A percentile compares a stretch with the other conserved stretches of the same genome.
These are phyloP conservation scores for Chiridota heheva DNA, from an alignment of 35 echinoderm and acorn worm species.

Conservation along the genomic window DNA sequence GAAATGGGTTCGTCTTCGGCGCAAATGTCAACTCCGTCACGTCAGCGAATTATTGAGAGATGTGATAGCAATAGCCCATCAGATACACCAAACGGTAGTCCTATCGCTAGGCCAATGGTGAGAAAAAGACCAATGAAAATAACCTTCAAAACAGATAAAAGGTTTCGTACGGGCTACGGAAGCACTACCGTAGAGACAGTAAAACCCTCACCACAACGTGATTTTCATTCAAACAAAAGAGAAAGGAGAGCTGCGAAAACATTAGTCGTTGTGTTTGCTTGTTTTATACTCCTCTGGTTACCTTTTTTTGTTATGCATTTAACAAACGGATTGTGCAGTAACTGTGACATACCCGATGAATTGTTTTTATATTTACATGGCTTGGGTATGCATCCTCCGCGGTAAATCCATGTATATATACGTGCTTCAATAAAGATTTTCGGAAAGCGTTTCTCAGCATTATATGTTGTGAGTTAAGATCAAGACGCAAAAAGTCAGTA, in stretches of 20 bases:
- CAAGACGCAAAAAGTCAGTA: slow-evolving; percentile 20
- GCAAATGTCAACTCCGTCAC: slow-evolving; percentile 13
- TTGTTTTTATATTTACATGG: slow-evolving; percentile 94
- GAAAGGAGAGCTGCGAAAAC: slow-evolving; percentile 95
- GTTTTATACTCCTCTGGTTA: slow-evolving; percentile 93
- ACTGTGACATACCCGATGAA: slow-evolving; percentile 71
- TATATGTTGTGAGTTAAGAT: slow-evolving; percentile 49
- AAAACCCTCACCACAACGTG: slow-evolving; percentile 34
- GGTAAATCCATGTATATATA: slow-evolving; percentile 97
- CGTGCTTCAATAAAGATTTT: slow-evolving; percentile 93
- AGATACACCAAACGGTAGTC: slow-evolving; percentile 34
- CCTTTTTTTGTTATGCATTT: slow-evolving; percentile 97
- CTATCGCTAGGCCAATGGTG: background rate
- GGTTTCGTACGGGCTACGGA: slow-evolving; percentile 55
- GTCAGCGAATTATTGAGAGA: background rate
- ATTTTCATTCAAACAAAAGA: slow-evolving; percentile 75
- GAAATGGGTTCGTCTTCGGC: too few relatives aligned
- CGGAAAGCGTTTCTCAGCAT: slow-evolving; percentile 80
- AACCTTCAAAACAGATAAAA: slow-evolving; percentile 58
- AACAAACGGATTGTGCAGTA: slow-evolving; percentile 74
- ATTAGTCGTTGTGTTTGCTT: slow-evolving; percentile 91
- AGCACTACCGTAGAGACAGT: slow-evolving; percentile 73
- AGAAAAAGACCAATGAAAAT: slow-evolving; percentile 64
- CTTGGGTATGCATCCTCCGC: slow-evolving; percentile 94
- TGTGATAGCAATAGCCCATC: slow-evolving; percentile 10